Evolutionary conservation across 2,113 vertebrate genomes (phyloP).

Genomic region (Podarcis raffonei): DNA sequence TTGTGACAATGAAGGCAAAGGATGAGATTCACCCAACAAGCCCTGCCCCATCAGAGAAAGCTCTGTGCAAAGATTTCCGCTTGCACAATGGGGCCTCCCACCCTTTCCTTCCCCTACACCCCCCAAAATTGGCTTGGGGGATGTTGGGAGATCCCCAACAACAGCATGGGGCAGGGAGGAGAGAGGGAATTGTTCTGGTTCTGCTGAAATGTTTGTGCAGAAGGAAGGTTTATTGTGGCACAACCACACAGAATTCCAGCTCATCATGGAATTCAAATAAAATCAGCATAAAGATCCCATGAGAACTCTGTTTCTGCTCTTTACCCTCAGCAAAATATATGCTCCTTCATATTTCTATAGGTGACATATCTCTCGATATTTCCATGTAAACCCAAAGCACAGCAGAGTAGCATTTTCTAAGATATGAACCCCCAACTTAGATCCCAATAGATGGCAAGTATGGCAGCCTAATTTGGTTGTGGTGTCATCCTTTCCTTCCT

Average conservation of each 20-base stretch:
- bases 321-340: not conserved
- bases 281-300: not conserved
- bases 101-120: too few species aligned
- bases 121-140: too few species aligned
- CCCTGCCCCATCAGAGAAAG: too few species aligned
- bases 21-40: too few species aligned
- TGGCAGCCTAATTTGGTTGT: not conserved
- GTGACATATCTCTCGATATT: not conserved
- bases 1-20: too few species aligned
- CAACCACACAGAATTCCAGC: not conserved
- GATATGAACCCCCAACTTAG: not conserved
- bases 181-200: too few species aligned
- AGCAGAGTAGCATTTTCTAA: not conserved
- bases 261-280: not conserved
- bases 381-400: not conserved
- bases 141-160: too few species aligned
- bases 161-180: too few species aligned
- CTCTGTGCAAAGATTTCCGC: too few species aligned
- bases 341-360: not conserved
- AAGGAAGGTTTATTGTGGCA: not conserved
- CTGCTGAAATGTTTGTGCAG: too few species aligned
- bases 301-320: not conserved
- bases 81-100: too few species aligned
- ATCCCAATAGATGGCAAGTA: not conserved
- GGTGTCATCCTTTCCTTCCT: not conserved